These are phyloP conservation scores for Coryphaenoides rupestris DNA, from an alignment of 2,113 vertebrate genomes.

Conservation along the genomic window DNA sequence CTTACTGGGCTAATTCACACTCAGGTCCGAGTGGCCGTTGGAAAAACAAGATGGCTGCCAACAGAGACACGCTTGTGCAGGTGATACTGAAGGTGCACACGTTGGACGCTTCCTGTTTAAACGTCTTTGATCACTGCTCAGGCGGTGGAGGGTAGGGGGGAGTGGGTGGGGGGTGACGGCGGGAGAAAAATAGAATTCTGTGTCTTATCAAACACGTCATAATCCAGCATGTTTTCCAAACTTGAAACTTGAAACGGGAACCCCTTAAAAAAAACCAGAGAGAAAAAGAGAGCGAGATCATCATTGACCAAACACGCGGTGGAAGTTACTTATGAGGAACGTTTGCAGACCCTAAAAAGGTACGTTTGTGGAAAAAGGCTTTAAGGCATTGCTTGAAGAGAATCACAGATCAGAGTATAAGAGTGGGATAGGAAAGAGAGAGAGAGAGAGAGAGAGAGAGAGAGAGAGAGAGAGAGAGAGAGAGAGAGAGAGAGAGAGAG, in stretches of 20 bases:
- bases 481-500: no score
- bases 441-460: no score
- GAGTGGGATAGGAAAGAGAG: no score
- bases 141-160: no score
- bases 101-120: slow-evolving; percentile 31
- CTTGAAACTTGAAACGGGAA: slow-evolving; percentile 15
- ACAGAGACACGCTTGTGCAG: slow-evolving; percentile 68
- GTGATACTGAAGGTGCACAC: slow-evolving; percentile 23
- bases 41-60: slow-evolving; percentile 49
- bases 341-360: slow-evolving; percentile 30
- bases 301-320: background rate
- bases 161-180: no score
- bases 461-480: no score
- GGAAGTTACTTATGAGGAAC: slow-evolving; percentile 8
- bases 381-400: no score
- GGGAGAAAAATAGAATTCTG: slow-evolving; percentile 30
- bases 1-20: slow-evolving; percentile 69
- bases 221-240: slow-evolving; percentile 24
- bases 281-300: background rate
- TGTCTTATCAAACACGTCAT: slow-evolving; percentile 26
- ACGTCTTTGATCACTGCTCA: slow-evolving; percentile 43
- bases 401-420: no score
- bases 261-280: slow-evolving; percentile 11
- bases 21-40: slow-evolving; percentile 56
- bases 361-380: background rate